Base-by-base conservation (phyloP, 2,888 invertebrate genomes). In the Nemurella pictetii region DNA sequence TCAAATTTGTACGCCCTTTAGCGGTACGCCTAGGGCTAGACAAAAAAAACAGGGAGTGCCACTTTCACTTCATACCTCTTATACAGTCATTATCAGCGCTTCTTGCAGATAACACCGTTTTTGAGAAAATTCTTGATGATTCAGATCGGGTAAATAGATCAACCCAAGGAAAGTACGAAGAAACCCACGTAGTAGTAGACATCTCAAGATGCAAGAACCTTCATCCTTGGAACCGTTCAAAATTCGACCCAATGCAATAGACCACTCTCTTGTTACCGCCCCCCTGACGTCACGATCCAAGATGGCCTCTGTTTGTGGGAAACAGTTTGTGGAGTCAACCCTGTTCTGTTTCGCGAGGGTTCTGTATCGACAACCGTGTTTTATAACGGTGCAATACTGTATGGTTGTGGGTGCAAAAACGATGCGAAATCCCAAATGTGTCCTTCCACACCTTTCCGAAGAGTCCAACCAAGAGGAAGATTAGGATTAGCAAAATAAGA, bases 171-270 rank as follows among this genome's bases (percentile, higher is more conserved):
- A 7, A 28, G 4, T 27, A 28, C 4, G 27, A 2, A 25, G 84
- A 77, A 15, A 78, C 35, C 5, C 36, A 25, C 3, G 84, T 5
- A 36, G 81, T 35, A 84, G 80, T n/a, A 26, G 12, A 7, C 9
- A 81, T 25, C 36, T 55, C 35, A n/a, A 81, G 12, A 81, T 84
- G 84, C 25, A 32, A 32, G 84, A 81, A 81, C 27, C 12, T 81
- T 4, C 27, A 81, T 36, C 27, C 81, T 29, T 32, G 75, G 74
- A 35, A 77, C 28, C 12, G 85, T 5, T 83, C 83, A 20, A 82
- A 36, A 12, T 28, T 85, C 1, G 82, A 85, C 25, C 25, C 30
- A 12, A 27, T 85, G 12, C 83, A 85, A 25, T 32, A 84, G n/a
- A n/a, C n/a, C n/a, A n/a, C n/a, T n/a, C n/a, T n/a, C n/a, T n/a